Evolutionary conservation across 2,113 vertebrate species (phyloP).

Genomic region (Nanorana parkeri): DNA sequence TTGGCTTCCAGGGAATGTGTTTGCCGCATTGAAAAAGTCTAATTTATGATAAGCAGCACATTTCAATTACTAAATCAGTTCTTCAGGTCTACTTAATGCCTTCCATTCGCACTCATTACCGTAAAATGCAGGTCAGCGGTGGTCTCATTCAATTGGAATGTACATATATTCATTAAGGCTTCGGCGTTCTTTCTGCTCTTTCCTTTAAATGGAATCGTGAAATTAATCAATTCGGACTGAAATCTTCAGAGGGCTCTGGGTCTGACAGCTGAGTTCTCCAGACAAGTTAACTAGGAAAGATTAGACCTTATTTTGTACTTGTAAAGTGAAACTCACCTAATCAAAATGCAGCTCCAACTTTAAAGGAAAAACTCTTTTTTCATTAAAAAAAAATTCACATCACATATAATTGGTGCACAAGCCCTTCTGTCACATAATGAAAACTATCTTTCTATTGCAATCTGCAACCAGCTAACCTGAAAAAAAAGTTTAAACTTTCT

Average conservation of each 20-base stretch:
- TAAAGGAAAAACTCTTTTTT: neutral
- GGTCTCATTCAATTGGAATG: conserved; percentile 39
- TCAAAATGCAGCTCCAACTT: neutral
- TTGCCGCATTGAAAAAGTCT: conserved; percentile 58
- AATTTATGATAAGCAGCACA: conserved; percentile 60
- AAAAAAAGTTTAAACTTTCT: too few species aligned
- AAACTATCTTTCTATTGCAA: too few species aligned
- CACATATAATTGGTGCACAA: too few species aligned
- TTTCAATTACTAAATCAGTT: conserved; percentile 50
- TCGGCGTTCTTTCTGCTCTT: neutral
- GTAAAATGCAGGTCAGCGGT: conserved; percentile 27
- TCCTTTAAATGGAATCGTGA: conserved; percentile 33
- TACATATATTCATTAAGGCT: conserved; percentile 48
- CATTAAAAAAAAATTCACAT: too few species aligned
- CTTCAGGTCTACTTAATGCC: conserved; percentile 29
- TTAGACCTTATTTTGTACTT: conserved; percentile 22
- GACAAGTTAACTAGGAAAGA: conserved; percentile 23
- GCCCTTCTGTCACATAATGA: too few species aligned
- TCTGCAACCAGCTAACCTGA: too few species aligned
- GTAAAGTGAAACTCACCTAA: conserved; percentile 1
- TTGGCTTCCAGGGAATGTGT: conserved; percentile 55
- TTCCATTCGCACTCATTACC: conserved; percentile 36
- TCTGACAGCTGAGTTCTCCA: conserved; percentile 31
- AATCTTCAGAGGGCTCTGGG: conserved; percentile 32
- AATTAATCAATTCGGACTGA: conserved; percentile 44